Percentiles rank a stretch among this genome's conserved stretches.
phyloP scores from a whole-genome alignment of 30 jellyfish, hydroid and myxozoan species.

The Hydractinia symbiolongicarpus region DNA sequence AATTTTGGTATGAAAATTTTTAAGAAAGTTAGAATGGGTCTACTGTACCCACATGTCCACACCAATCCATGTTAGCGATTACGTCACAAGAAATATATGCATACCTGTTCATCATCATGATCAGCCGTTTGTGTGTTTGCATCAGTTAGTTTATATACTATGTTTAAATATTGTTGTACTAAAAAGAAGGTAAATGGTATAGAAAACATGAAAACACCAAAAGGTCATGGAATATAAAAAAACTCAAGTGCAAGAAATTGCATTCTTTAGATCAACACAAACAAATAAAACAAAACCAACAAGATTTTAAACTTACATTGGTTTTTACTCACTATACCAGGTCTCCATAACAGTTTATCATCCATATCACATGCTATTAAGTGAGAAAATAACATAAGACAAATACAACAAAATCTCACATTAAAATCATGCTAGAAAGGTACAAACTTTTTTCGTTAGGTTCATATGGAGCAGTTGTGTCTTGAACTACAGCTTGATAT shows the following conservation, averaged over 20 bases:
- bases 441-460: conserved; percentile 18
- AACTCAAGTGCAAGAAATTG: background rate
- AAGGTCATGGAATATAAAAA: background rate
- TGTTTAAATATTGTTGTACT: conserved; percentile 53
- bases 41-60: no score
- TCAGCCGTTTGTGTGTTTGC: conserved; percentile 44
- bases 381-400: background rate
- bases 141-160: conserved; percentile 45
- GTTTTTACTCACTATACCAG: conserved; percentile 43
- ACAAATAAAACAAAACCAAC: background rate
- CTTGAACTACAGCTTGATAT: conserved; percentile 74
- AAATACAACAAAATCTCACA: background rate
- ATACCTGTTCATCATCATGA: conserved; percentile 91
- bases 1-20: no score
- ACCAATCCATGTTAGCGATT: no score
- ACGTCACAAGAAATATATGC: background rate
- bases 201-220: background rate
- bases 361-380: conserved; percentile 53
- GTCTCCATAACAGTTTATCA: conserved; percentile 88
- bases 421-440: background rate
- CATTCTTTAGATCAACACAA: background rate
- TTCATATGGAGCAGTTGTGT: conserved; percentile 13
- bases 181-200: background rate
- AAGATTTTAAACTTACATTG: conserved; percentile 50
- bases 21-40: no score